These are phyloP conservation scores for Aix galericulata DNA, from an alignment of 2,113 vertebrate species.

Conservation along the genomic window DNA sequence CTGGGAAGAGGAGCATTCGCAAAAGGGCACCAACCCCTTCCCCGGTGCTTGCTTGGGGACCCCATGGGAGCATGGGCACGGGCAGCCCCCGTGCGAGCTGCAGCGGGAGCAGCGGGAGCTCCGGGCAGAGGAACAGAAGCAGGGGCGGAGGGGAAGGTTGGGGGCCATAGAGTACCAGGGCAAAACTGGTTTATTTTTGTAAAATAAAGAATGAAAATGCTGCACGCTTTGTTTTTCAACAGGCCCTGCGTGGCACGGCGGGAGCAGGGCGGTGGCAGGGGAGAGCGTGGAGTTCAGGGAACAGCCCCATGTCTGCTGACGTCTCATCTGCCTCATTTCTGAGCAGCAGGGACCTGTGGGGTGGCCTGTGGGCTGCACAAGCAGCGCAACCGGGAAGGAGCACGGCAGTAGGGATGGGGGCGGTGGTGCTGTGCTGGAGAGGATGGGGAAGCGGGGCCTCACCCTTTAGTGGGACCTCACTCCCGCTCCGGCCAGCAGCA, in stretches of 20 bases:
- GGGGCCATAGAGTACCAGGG: background rate
- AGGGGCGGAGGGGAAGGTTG: background rate
- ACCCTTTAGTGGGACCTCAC: background rate
- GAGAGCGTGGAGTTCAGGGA: background rate
- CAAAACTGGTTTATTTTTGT: constrained; percentile 58
- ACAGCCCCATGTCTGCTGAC: background rate
- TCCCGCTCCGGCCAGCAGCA: background rate
- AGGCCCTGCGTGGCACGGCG: background rate
- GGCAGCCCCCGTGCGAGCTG: background rate
- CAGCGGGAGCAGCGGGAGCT: rapidly evolving
- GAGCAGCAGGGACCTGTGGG: background rate
- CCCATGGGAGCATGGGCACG: rapidly evolving
- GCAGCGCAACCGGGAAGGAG: background rate
- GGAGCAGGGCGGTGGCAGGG: background rate
- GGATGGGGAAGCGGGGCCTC: background rate
- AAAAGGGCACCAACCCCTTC: background rate
- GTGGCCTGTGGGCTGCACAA: background rate
- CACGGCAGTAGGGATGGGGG: rapidly evolving
- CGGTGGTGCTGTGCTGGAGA: background rate
- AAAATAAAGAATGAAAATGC: constrained; percentile 68
- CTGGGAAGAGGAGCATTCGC: background rate
- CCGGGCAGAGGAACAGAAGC: background rate
- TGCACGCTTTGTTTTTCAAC: constrained; percentile 21
- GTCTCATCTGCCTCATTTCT: background rate
- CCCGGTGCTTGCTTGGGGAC: background rate